These are phyloP conservation scores for Bombus turneri DNA, from an alignment of 1,140 invertebrate species.

Conservation along the genomic window DNA sequence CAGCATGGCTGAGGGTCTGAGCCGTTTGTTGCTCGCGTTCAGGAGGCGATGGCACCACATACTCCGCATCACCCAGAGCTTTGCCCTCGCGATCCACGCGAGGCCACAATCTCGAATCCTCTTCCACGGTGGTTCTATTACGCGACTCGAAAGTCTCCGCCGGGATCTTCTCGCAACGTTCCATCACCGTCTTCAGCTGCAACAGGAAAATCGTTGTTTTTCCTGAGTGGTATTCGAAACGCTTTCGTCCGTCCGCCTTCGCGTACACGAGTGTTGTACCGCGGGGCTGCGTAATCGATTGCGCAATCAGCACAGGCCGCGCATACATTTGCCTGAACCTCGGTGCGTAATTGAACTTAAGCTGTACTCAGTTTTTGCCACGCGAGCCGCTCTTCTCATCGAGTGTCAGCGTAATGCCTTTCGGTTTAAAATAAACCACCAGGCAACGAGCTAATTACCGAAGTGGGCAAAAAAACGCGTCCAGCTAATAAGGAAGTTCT, in stretches of 20 bases:
- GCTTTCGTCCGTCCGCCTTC: neutral
- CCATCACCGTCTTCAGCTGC: slow-evolving; percentile 89
- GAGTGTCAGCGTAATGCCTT: neutral
- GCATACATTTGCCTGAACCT: neutral
- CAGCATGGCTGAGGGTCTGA: slow-evolving; percentile 82
- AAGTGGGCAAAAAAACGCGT: slow-evolving; percentile 7
- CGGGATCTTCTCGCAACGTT: slow-evolving; percentile 88
- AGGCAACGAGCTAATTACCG: slow-evolving; percentile 42
- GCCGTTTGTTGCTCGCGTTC: slow-evolving; percentile 85
- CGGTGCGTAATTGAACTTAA: slow-evolving; percentile 16
- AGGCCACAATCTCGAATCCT: slow-evolving; percentile 82
- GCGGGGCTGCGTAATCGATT: slow-evolving; percentile 21
- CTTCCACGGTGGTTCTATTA: slow-evolving; percentile 75
- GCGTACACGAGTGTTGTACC: neutral
- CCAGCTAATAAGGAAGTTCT: slow-evolving; percentile 36
- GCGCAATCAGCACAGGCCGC: neutral
- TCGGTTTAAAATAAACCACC: slow-evolving; percentile 28
- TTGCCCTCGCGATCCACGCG: slow-evolving; percentile 87
- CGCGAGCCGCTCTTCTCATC: neutral
- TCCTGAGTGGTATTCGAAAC: slow-evolving; percentile 11
- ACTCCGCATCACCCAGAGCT: slow-evolving; percentile 86
- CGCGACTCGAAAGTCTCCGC: slow-evolving; percentile 85
- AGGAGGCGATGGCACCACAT: slow-evolving; percentile 89
- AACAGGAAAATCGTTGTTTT: slow-evolving; percentile 35
- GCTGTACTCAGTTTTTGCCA: neutral